Conservation (phyloP, 1,140 invertebrate species). For the Penaeus chinensis region DNA sequence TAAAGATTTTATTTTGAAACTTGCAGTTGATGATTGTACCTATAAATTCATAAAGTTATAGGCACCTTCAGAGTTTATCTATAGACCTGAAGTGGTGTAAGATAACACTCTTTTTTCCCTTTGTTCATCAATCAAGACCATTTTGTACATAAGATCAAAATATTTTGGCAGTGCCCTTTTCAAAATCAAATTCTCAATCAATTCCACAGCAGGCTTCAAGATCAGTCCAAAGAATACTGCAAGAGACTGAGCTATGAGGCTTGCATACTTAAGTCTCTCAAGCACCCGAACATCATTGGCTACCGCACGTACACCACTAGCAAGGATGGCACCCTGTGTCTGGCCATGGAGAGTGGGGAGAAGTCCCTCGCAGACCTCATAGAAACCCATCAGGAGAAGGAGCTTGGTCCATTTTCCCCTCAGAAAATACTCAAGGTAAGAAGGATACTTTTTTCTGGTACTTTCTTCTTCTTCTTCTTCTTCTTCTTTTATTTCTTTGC, state of each 20-base stretch:
- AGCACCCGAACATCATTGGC: conserved; percentile 87
- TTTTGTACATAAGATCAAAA: neutral
- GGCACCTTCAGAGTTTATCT: too few species aligned
- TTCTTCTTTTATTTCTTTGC: neutral
- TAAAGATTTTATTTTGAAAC: too few species aligned
- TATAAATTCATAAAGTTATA: too few species aligned
- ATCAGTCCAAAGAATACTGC: conserved; percentile 34
- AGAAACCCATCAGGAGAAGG: conserved; percentile 75
- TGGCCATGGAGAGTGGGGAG: conserved; percentile 73
- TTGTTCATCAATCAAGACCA: too few species aligned
- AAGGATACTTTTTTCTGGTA: too few species aligned
- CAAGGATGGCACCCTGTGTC: conserved; percentile 70
- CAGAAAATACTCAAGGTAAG: conserved; percentile 73
- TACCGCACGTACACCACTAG: conserved; percentile 78
- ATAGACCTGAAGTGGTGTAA: too few species aligned
- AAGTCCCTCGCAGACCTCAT: conserved; percentile 77
- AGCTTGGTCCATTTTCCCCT: conserved; percentile 73
- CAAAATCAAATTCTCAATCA: neutral
- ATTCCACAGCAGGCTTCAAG: conserved; percentile 41
- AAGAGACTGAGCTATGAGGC: conserved; percentile 79
- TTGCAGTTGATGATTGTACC: too few species aligned
- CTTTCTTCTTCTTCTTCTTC: neutral
- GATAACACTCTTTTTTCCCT: too few species aligned
- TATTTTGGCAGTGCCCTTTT: neutral
- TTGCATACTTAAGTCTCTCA: conserved; percentile 76